phyloP scores from a whole-genome alignment of 2,888 invertebrate genomes.

The Spisula solida region DNA sequence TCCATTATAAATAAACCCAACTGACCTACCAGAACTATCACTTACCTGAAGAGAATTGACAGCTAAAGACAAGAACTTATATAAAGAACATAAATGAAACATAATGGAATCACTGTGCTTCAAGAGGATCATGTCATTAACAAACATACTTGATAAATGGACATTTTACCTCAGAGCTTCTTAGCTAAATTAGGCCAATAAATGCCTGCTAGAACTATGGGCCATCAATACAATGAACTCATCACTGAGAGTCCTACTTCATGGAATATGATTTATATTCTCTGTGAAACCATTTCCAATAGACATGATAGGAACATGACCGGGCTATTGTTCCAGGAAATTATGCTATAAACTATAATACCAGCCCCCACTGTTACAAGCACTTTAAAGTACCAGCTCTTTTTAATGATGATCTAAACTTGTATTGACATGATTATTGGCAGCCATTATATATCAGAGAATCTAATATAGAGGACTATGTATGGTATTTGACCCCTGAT shows the following conservation, averaged over 20 bases:
- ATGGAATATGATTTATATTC: conserved; percentile 5
- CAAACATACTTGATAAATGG: neutral
- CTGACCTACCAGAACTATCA: neutral
- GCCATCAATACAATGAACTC: neutral
- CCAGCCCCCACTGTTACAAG: neutral
- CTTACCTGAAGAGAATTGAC: neutral
- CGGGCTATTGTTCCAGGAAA: neutral
- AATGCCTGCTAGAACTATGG: neutral
- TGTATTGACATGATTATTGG: conserved; percentile 1
- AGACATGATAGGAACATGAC: neutral
- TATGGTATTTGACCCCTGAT: neutral
- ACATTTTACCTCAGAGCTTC: neutral
- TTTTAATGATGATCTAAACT: neutral
- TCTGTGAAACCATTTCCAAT: neutral
- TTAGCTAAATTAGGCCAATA: neutral
- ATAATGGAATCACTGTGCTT: neutral
- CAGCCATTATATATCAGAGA: neutral
- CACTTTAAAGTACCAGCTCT: neutral
- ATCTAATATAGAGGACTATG: neutral
- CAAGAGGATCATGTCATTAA: neutral
- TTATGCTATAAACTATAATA: neutral
- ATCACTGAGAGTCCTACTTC: neutral
- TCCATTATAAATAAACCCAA: too few relatives aligned
- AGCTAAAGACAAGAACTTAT: neutral
- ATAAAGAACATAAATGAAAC: neutral